Conservation (phyloP, 2,797 vertebrate species). For the Myiothlypis chrysogaster region DNA sequence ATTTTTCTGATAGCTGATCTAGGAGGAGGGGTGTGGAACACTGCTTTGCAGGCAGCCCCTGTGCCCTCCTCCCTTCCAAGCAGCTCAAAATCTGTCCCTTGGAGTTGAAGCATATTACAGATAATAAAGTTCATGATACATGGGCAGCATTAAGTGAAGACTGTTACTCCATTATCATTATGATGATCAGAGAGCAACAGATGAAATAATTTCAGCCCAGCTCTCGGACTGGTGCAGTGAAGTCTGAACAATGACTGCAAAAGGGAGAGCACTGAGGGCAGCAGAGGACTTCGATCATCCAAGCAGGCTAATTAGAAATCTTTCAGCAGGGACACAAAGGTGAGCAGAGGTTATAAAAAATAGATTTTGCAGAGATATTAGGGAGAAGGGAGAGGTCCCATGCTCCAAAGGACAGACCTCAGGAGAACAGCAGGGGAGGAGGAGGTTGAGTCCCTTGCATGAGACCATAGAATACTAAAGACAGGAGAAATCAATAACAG, state of each 20-base stretch:
- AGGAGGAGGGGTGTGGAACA: not conserved
- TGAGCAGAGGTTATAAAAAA: conserved; percentile 5
- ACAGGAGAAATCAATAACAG: not conserved
- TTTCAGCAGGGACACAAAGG: not conserved
- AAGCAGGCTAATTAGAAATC: conserved; percentile 8
- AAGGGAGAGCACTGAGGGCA: not conserved
- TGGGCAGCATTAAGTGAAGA: not conserved
- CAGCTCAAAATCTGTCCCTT: not conserved
- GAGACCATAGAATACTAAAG: not conserved
- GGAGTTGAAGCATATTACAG: not conserved
- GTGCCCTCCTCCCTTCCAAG: not conserved
- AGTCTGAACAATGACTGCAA: not conserved
- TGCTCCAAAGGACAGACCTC: not conserved
- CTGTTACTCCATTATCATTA: not conserved
- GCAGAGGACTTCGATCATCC: not conserved
- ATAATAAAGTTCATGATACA: not conserved
- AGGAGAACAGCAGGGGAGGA: not conserved
- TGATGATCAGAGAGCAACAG: not conserved
- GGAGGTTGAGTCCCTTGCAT: not conserved
- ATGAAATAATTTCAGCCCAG: not conserved
- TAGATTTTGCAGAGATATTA: not conserved
- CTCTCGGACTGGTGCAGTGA: not conserved
- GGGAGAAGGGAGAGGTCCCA: not conserved
- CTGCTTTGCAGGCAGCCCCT: not conserved
- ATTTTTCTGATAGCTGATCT: not conserved